These are phyloP conservation scores for Gonocerus acuteangulatus DNA, from an alignment of 2,888 invertebrate species.

Conservation along the genomic window DNA sequence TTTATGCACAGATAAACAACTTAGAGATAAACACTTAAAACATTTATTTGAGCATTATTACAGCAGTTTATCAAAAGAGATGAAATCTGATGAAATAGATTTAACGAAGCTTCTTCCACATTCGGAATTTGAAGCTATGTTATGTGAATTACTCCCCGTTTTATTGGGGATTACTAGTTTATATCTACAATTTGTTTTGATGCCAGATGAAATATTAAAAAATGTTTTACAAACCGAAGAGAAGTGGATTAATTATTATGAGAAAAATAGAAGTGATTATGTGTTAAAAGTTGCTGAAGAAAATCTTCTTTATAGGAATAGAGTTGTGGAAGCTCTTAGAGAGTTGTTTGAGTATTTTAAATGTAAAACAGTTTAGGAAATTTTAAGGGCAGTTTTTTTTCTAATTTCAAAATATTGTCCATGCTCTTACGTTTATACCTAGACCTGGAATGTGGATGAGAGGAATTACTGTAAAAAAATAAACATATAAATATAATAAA, in stretches of 20 bases:
- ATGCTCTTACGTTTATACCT: too few relatives aligned
- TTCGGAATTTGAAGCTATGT: not conserved
- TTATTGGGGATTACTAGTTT: not conserved
- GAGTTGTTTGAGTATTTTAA: conserved; percentile 18
- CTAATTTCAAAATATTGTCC: too few relatives aligned
- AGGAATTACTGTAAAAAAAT: too few relatives aligned
- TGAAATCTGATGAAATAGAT: not conserved
- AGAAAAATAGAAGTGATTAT: not conserved
- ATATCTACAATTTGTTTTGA: conserved; percentile 2
- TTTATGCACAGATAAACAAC: not conserved
- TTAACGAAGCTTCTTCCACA: not conserved
- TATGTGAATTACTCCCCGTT: not conserved
- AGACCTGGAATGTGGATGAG: too few relatives aligned
- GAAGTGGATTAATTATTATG: not conserved
- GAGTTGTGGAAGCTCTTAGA: not conserved
- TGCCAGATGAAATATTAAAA: conserved; percentile 6
- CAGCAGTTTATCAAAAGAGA: not conserved
- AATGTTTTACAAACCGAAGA: not conserved
- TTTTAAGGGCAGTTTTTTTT: too few relatives aligned
- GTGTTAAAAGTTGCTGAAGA: conserved; percentile 4
- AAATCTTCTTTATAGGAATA: not conserved
- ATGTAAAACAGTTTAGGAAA: too few relatives aligned
- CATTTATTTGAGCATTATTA: conserved; percentile 7
- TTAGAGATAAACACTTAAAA: not conserved
- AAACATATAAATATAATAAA: too few relatives aligned